A percentile compares a stretch with the other conserved stretches of the same genome.
Conservation (phyloP, 2,797 vertebrate genomes). For the Limosa lapponica region DNA sequence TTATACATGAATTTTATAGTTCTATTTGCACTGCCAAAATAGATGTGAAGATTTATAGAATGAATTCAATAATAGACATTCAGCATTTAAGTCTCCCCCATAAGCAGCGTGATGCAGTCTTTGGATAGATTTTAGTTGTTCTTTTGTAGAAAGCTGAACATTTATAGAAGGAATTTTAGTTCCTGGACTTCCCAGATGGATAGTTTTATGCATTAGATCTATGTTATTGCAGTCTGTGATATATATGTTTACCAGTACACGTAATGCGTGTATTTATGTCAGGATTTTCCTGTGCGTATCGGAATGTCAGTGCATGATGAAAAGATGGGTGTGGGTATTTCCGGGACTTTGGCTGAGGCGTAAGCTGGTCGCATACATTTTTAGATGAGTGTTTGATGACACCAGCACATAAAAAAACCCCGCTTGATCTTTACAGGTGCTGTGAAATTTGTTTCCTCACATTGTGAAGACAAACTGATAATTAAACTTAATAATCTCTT, state of each 20-base stretch:
- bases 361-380: neutral
- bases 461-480: neutral
- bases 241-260: neutral
- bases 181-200: accelerated
- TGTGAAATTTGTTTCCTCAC: neutral
- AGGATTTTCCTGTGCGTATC: neutral
- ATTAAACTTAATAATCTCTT: neutral
- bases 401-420: neutral
- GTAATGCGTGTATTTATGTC: neutral
- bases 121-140: neutral
- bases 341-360: neutral
- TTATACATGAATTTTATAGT: neutral
- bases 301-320: accelerated
- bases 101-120: neutral
- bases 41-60: neutral
- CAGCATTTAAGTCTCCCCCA: neutral
- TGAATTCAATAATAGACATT: neutral
- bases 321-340: neutral
- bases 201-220: neutral
- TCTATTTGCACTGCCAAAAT: neutral
- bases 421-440: neutral
- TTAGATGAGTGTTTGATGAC: neutral
- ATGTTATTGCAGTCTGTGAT: neutral
- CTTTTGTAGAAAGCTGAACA: neutral
- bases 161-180: neutral